Evolutionary conservation across 2,888 invertebrate genomes (phyloP).

Genomic region (Brachyptera risi): DNA sequence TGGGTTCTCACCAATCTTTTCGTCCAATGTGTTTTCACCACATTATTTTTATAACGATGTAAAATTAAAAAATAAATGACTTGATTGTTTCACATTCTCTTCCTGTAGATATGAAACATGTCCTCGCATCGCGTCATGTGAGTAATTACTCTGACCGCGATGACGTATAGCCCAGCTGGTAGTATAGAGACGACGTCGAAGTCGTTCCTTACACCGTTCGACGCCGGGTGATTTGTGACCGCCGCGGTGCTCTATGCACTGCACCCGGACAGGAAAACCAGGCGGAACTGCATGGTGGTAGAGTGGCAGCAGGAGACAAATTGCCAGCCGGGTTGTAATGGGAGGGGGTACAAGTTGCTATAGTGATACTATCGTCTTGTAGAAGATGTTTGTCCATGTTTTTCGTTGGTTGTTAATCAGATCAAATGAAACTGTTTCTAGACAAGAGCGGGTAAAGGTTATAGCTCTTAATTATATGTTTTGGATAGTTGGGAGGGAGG

Average conservation of each 20-base stretch:
- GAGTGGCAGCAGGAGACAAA: constrained; percentile 8
- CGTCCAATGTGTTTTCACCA: neutral
- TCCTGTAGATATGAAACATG: neutral
- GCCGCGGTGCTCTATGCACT: neutral
- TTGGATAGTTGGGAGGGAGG: no score
- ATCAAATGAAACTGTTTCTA: neutral
- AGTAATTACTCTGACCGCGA: constrained; percentile 8
- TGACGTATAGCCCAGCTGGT: constrained; percentile 13
- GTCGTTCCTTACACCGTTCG: constrained; percentile 14
- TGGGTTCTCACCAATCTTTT: no score
- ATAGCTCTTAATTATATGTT: no score
- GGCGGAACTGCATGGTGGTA: neutral
- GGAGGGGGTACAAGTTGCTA: constrained; percentile 5
- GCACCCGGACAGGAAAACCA: constrained; percentile 7
- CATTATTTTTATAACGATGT: neutral
- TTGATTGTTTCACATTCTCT: neutral
- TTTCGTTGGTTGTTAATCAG: neutral
- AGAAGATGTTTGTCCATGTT: constrained; percentile 2
- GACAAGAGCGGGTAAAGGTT: no score
- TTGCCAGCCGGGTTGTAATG: constrained; percentile 3
- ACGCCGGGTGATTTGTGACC: constrained; percentile 25
- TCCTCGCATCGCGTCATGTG: neutral
- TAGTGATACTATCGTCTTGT: neutral
- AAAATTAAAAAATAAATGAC: neutral
- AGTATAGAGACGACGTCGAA: neutral